Conservation (phyloP, 2,113 vertebrate species). For the Stegostoma tigrinum region DNA sequence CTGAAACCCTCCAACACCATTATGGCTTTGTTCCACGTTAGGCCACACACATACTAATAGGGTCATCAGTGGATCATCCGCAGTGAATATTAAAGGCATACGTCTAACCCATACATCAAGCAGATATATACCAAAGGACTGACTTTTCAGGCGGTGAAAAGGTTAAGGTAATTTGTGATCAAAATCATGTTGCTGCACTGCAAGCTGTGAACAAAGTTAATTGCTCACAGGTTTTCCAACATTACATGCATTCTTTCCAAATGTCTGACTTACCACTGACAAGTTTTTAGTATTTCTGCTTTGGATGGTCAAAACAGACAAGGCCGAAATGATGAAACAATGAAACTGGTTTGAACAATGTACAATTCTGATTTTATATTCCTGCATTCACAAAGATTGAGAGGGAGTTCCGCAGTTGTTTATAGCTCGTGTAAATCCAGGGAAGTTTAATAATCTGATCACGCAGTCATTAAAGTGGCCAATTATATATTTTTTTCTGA, state of each 20-base stretch:
- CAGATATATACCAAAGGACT: not conserved
- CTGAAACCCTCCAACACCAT: not conserved
- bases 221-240: not conserved
- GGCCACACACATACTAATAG: not conserved
- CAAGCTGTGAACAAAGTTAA: conserved; percentile 5
- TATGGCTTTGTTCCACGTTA: not conserved
- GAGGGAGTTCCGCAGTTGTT: not conserved
- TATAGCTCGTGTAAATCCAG: not conserved
- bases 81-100: not conserved
- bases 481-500: too few species aligned
- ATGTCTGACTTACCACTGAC: not conserved
- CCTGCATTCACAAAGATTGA: not conserved
- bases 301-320: not conserved
- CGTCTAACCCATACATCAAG: not conserved
- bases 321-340: not conserved
- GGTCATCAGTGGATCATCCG: not conserved
- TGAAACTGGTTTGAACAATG: not conserved
- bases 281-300: not conserved
- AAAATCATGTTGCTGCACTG: not conserved
- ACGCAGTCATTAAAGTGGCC: too few species aligned
- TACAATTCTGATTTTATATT: not conserved
- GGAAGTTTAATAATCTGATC: not conserved
- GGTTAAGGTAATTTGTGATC: conserved; percentile 10
- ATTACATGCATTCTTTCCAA: not conserved
- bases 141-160: not conserved